Base-by-base conservation (phyloP, 2,888 invertebrate genomes). In the Drosophila kuntzei region DNA sequence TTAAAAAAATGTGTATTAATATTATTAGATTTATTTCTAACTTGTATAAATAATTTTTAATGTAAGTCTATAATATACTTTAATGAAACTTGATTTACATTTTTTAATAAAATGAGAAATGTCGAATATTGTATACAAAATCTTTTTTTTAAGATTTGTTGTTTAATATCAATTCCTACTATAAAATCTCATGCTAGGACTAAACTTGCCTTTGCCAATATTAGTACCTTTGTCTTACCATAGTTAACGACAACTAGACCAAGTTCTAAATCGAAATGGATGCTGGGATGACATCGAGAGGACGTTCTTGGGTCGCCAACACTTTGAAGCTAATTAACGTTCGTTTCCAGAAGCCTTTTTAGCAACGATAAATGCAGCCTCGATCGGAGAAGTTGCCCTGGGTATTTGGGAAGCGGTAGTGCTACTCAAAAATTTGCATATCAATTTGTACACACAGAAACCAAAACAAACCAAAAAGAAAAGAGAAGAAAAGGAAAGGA, bases 381-480 rank as follows among this genome's bases (percentile, higher is more conserved):
- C 71, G 63, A 72, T 69, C 74, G 34, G 47, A 47, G 53, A 43
- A 63, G 59, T 39, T 8, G 18, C 51, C 25, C 63, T 29, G 44
- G 54, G 71, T 53, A 57, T 66, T 75, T 62, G 65, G 68, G 27
- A 39, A 53, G 59, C 71, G 36, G 63, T 54, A 68, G 69, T 25
- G 65, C 71, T 68, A 66, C 73, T 80, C 76, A 74, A 79, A 81
- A 89, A 88, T 88, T 88, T 88, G 88, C 88, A 88, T 88, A 88
- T 88, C 88, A 88, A 88, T 88, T 88, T 88, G 88, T 88, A 84
- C 71, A 82, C 78, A 78, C 76, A 80, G 57, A 58, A 67, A 34
- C 43, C 41, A 54, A 54, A 44, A 44, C 12, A 9, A n/a, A 12
- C 18, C 20, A 54, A 49, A 54, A 29, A 12, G 29, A 18, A 51